Evolutionary conservation across 2,797 vertebrate species (phyloP).

Genomic region (Carcharodon carcharias): DNA sequence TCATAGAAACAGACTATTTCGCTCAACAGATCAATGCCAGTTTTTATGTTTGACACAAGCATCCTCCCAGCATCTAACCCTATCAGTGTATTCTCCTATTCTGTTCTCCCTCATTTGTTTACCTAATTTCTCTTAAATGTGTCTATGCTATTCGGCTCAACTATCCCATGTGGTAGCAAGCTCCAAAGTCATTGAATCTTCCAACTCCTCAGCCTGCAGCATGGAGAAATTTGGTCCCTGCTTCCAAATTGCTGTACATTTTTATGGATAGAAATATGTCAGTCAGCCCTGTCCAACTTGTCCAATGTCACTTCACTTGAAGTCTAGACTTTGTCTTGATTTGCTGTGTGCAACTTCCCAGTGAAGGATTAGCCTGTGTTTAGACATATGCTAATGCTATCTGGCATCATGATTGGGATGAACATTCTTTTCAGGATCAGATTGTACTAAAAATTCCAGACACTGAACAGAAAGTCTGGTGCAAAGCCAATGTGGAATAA

Average conservation of each 20-base stretch:
- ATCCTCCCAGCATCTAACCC: too few relatives aligned
- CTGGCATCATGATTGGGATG: neutral
- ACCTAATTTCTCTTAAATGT: too few relatives aligned
- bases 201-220: neutral
- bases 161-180: too few relatives aligned
- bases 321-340: neutral
- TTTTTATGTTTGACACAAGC: too few relatives aligned
- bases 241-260: neutral
- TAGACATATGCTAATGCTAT: neutral
- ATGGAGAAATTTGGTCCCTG: neutral
- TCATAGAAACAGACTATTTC: too few relatives aligned
- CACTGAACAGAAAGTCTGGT: neutral
- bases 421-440: neutral
- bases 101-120: too few relatives aligned
- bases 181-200: too few relatives aligned
- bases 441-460: neutral
- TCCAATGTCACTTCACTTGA: neutral
- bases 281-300: neutral
- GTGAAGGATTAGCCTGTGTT: neutral
- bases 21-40: too few relatives aligned
- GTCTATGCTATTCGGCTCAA: too few relatives aligned
- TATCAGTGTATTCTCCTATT: too few relatives aligned
- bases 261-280: neutral
- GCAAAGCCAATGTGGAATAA: neutral
- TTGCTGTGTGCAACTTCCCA: neutral